phyloP scores from a whole-genome alignment of 2,797 vertebrate genomes.

The Capromys pilorides region DNA sequence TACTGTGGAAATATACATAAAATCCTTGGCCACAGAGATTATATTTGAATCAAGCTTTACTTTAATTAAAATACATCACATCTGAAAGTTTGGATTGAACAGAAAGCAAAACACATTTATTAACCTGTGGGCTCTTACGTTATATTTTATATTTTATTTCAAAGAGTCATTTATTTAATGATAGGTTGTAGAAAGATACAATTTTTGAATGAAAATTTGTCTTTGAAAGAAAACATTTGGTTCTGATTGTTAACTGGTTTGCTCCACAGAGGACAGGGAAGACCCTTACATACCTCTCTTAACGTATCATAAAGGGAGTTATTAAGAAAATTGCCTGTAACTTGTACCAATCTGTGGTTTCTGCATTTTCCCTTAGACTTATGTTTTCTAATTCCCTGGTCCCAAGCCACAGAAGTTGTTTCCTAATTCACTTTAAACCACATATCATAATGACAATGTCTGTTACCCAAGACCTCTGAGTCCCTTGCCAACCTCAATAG shows the following conservation, averaged over 20 bases:
- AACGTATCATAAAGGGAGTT: conserved; percentile 46
- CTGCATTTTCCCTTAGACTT: conserved; percentile 68
- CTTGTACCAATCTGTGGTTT: conserved; percentile 72
- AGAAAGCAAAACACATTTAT: neutral
- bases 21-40: neutral
- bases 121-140: neutral
- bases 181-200: neutral
- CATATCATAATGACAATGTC: conserved; percentile 72
- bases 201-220: neutral
- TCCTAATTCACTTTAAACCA: conserved; percentile 74
- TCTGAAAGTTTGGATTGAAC: conserved; percentile 24
- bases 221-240: conserved; percentile 56
- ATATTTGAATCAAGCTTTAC: neutral
- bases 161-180: neutral
- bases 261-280: conserved; percentile 11
- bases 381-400: conserved; percentile 68
- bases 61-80: conserved; percentile 30
- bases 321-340: conserved; percentile 76
- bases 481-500: conserved; percentile 51
- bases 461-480: conserved; percentile 66
- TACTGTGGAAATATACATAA: neutral
- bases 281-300: neutral
- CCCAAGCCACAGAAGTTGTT: conserved; percentile 68
- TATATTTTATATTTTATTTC: neutral
- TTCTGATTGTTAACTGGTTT: conserved; percentile 47